Conservation (phyloP, 2,888 invertebrate species). For the Trachelus tabidus region DNA sequence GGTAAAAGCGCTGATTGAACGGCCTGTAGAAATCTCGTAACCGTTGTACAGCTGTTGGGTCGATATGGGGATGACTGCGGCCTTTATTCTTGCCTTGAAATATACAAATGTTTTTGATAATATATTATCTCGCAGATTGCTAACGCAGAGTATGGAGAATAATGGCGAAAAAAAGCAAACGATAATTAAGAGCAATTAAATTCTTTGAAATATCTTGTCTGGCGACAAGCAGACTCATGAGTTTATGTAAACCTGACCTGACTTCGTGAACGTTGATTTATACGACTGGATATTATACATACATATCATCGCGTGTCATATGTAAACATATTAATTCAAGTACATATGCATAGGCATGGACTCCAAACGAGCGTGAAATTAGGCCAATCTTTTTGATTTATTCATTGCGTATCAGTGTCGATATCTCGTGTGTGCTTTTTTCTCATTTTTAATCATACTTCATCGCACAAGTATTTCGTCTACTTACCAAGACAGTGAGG, state of each 20-base stretch:
- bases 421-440: not conserved
- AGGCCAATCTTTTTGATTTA: not conserved
- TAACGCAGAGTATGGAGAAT: not conserved
- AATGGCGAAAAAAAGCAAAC: not conserved
- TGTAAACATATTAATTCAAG: not conserved
- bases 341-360: not conserved
- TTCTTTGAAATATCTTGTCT: not conserved
- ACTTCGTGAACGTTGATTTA: not conserved
- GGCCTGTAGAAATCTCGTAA: constrained; percentile 86
- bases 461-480: not conserved
- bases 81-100: constrained; percentile 81
- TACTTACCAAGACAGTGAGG: constrained; percentile 82
- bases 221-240: not conserved
- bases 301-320: not conserved
- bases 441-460: not conserved
- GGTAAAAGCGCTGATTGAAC: constrained; percentile 87
- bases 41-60: constrained; percentile 77
- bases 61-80: constrained; percentile 86
- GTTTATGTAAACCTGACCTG: not conserved
- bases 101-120: not conserved
- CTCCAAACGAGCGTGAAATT: not conserved
- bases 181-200: not conserved
- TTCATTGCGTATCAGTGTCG: not conserved
- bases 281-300: not conserved
- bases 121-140: not conserved